Percentiles rank a stretch among this genome's conserved stretches.
Conservation (phyloP, 1,140 invertebrate species). For the Paraescarpia echinospica region DNA sequence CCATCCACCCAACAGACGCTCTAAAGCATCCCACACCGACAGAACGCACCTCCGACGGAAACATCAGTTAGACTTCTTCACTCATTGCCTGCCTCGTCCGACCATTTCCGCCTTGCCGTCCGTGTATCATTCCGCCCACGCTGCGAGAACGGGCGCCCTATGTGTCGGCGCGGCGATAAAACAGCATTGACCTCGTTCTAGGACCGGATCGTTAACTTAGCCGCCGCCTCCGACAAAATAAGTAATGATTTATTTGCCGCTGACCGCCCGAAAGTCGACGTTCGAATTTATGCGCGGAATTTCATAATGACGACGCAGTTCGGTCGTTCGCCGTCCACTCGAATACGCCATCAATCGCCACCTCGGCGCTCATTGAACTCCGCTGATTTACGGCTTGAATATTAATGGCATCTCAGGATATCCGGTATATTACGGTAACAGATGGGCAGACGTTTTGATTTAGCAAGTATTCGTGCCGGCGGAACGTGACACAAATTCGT, state of each 20-base stretch:
- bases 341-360: background rate
- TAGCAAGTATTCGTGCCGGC: background rate
- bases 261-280: background rate
- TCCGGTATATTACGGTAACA: background rate
- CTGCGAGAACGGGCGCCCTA: background rate
- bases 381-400: background rate
- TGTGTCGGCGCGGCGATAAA: background rate
- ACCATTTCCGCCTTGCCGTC: background rate
- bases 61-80: background rate
- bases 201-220: background rate
- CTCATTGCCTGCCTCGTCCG: background rate
- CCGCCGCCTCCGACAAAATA: background rate
- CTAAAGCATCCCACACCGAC: background rate
- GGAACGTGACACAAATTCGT: conserved; percentile 4
- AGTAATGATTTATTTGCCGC: background rate
- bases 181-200: background rate
- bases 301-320: background rate
- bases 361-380: background rate
- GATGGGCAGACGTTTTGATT: background rate
- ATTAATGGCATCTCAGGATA: background rate
- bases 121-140: background rate
- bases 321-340: background rate
- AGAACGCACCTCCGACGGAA: background rate
- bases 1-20: background rate
- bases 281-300: background rate